Conservation (phyloP, 1,140 invertebrate genomes). For the Doryteuthis pealeii region DNA sequence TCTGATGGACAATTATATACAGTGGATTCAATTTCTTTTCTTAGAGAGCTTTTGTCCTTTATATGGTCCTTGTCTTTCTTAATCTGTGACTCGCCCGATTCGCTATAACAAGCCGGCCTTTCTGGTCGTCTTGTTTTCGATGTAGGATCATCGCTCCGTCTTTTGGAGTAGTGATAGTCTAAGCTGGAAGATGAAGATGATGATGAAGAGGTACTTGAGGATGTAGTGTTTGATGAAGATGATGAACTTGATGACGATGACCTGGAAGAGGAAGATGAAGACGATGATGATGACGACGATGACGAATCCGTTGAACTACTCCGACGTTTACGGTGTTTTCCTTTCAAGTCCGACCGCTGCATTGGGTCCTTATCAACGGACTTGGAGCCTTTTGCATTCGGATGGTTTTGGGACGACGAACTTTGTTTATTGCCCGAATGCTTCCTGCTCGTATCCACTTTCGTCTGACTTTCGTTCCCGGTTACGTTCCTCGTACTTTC, state of each 20-base stretch:
- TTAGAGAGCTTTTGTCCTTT: too few relatives aligned
- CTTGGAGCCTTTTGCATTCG: background rate
- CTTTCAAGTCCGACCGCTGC: background rate
- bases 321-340: background rate
- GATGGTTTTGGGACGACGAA: background rate
- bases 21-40: too few relatives aligned
- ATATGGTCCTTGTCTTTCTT: too few relatives aligned
- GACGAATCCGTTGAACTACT: constrained; percentile 6
- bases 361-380: background rate
- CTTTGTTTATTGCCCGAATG: too few relatives aligned
- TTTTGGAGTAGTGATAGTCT: too few relatives aligned
- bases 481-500: background rate
- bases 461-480: too few relatives aligned
- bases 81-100: too few relatives aligned
- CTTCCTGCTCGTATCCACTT: too few relatives aligned
- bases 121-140: background rate
- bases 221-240: background rate
- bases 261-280: background rate
- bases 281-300: constrained; percentile 5
- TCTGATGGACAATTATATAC: too few relatives aligned
- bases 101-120: too few relatives aligned
- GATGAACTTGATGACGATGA: background rate
- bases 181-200: too few relatives aligned
- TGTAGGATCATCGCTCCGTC: background rate
- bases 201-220: constrained; percentile 8